Conservation (phyloP, 1,140 invertebrate species). For the Reticulitermes speratus region DNA sequence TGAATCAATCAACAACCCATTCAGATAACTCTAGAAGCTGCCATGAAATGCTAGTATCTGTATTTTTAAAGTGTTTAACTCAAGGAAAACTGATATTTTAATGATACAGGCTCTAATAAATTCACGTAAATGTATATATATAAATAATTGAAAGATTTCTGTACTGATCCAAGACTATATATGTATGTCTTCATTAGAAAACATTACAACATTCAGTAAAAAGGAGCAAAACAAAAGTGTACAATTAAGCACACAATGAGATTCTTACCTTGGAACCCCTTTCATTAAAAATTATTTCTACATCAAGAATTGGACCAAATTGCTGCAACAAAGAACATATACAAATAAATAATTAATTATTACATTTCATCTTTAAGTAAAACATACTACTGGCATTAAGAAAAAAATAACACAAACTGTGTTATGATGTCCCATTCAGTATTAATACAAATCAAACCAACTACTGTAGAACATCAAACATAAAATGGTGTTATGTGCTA, state of each 20-base stretch:
- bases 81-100: background rate
- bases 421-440: too few relatives aligned
- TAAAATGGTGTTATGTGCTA: too few relatives aligned
- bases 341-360: background rate
- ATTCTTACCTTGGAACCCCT: constrained; percentile 95
- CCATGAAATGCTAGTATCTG: background rate
- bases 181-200: background rate
- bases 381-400: too few relatives aligned
- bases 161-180: background rate
- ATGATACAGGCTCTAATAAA: background rate
- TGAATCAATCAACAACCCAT: too few relatives aligned
- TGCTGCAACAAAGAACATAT: constrained; percentile 75
- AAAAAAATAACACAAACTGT: too few relatives aligned
- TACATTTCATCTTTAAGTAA: too few relatives aligned
- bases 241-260: constrained; percentile 19
- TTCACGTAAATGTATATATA: background rate
- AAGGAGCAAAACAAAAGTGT: background rate
- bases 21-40: background rate
- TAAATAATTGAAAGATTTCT: background rate
- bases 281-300: constrained; percentile 99
- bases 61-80: background rate
- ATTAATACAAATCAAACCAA: too few relatives aligned
- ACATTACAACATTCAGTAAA: background rate
- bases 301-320: constrained; percentile 97
- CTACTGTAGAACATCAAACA: too few relatives aligned